Percentiles rank a stretch among this genome's conserved stretches.
Conservation (phyloP, 2,113 vertebrate genomes). For the Thermophis baileyi region DNA sequence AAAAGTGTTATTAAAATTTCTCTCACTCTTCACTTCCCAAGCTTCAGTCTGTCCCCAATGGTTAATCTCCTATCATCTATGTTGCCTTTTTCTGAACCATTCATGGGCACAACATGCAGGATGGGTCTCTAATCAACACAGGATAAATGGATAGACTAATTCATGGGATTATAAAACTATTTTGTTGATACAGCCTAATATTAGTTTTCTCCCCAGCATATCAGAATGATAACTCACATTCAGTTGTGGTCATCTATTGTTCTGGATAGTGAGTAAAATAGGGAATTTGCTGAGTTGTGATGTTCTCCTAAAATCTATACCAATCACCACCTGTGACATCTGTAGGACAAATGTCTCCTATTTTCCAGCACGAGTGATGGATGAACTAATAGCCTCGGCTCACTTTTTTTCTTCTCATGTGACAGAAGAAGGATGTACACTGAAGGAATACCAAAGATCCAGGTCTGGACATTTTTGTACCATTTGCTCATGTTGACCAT, state of each 20-base stretch:
- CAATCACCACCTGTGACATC: neutral
- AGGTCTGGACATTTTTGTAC: neutral
- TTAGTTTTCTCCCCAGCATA: neutral
- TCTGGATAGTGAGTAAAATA: neutral
- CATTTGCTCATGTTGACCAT: neutral
- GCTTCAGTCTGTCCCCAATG: neutral
- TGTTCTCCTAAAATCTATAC: neutral
- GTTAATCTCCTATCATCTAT: neutral
- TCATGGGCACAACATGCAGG: neutral
- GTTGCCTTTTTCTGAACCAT: neutral
- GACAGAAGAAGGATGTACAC: neutral
- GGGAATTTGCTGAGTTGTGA: neutral
- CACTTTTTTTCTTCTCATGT: neutral
- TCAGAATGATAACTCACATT: neutral
- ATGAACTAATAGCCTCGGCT: neutral
- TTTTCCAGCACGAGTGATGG: neutral
- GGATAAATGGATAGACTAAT: neutral
- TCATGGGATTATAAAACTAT: neutral
- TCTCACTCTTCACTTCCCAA: neutral
- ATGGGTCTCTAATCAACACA: neutral
- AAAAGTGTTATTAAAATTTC: neutral
- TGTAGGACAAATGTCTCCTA: neutral
- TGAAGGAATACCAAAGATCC: neutral
- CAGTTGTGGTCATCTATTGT: neutral
- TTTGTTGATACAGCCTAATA: neutral